Conservation (phyloP, 2,113 vertebrate genomes). For the Charadrius vociferus region DNA sequence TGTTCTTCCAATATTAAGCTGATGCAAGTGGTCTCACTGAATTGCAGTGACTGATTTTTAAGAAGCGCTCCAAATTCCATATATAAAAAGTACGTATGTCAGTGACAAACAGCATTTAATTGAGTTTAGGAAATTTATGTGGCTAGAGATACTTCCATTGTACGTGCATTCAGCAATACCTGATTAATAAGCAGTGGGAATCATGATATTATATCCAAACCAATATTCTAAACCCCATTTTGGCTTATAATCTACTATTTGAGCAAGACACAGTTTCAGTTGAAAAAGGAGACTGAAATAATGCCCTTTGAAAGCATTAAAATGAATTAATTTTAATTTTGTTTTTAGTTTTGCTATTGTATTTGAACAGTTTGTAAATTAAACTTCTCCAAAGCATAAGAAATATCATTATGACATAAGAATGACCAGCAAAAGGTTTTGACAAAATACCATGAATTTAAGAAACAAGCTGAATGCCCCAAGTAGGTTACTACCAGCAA, state of each 20-base stretch:
- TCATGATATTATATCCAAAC: background rate
- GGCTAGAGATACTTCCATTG: background rate
- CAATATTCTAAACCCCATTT: background rate
- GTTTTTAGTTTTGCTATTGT: background rate
- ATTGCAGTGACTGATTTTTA: background rate
- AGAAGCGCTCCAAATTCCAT: background rate
- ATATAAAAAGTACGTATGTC: background rate
- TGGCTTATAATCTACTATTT: background rate
- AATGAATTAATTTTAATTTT: background rate
- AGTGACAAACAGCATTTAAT: background rate
- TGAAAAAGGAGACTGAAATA: background rate
- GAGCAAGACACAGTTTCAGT: background rate
- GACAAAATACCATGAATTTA: background rate
- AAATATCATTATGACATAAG: background rate
- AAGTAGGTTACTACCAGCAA: slow-evolving; percentile 27
- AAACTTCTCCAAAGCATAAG: background rate
- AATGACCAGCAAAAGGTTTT: background rate
- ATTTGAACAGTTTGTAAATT: background rate
- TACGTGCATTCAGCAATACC: background rate
- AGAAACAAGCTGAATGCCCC: background rate
- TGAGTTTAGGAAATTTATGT: background rate
- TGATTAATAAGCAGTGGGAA: background rate
- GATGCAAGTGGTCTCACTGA: background rate
- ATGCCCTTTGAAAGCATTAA: background rate
- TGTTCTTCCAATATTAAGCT: background rate